Percentiles rank a stretch among this genome's conserved stretches.
Conservation (phyloP, 2,888 invertebrate genomes). For the Cryptops parisi region DNA sequence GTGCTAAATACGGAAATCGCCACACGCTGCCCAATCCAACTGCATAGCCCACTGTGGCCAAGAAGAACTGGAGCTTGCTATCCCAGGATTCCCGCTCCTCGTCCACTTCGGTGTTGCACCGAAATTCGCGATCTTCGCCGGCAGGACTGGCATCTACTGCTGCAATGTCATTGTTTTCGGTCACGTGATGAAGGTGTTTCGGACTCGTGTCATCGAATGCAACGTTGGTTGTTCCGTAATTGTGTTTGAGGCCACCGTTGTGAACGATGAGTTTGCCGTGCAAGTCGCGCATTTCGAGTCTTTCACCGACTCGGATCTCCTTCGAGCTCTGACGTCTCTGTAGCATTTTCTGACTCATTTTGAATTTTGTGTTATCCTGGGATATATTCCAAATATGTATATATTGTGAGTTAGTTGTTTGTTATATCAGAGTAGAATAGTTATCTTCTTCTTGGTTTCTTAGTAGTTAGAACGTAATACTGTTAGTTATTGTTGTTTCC, state of each 20-base stretch:
- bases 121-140: constrained; percentile 25
- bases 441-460: too few species aligned
- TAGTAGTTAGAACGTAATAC: too few species aligned
- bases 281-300: constrained; percentile 72
- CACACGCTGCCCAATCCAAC: constrained; percentile 90
- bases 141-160: background rate
- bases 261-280: constrained; percentile 64
- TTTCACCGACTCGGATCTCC: constrained; percentile 41
- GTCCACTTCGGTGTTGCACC: constrained; percentile 43
- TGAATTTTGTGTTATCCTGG: too few species aligned
- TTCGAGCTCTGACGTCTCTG: constrained; percentile 68
- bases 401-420: too few species aligned
- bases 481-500: too few species aligned
- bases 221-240: constrained; percentile 76
- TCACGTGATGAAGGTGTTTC: constrained; percentile 2
- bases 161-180: background rate
- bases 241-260: constrained; percentile 42
- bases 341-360: constrained; percentile 15
- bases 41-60: constrained; percentile 89
- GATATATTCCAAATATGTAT: too few species aligned
- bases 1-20: constrained; percentile 88
- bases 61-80: constrained; percentile 74
- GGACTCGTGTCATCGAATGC: constrained; percentile 48
- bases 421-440: too few species aligned
- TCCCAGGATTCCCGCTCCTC: constrained; percentile 78